A percentile compares a stretch with the other conserved stretches of the same genome.
Evolutionary conservation across 2,888 invertebrate genomes (phyloP).

Genomic region (Lasioglossum leucozonium): DNA sequence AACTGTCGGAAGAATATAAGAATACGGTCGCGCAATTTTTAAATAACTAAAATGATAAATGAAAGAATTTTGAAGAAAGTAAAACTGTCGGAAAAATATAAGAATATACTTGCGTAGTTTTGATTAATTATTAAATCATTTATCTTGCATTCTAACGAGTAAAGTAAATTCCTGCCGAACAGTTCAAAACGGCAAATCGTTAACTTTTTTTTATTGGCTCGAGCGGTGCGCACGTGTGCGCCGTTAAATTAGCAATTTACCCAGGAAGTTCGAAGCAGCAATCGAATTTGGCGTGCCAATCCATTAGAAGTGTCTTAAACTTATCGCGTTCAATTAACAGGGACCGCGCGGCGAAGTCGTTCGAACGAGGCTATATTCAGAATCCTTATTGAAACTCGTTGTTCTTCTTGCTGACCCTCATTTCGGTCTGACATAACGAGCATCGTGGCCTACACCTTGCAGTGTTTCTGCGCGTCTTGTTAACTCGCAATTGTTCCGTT

Average conservation of each 20-base stretch:
- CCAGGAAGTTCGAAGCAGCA: background rate
- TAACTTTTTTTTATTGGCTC: background rate
- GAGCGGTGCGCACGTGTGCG: background rate
- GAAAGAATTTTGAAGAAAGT: too few relatives aligned
- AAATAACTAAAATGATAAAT: too few relatives aligned
- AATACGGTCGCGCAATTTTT: too few relatives aligned
- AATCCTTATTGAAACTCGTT: background rate
- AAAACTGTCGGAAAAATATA: too few relatives aligned
- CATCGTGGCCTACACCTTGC: too few relatives aligned
- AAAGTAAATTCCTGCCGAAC: too few relatives aligned
- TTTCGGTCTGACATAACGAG: background rate
- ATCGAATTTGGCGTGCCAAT: background rate
- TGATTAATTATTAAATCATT: too few relatives aligned
- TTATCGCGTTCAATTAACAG: background rate
- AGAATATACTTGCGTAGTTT: too few relatives aligned
- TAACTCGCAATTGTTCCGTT: background rate
- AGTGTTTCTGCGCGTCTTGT: background rate
- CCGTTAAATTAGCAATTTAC: background rate
- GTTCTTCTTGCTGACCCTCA: background rate
- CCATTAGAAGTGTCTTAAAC: background rate
- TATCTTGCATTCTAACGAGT: too few relatives aligned
- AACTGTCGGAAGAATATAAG: too few relatives aligned
- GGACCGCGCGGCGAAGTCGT: background rate
- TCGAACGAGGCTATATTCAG: background rate
- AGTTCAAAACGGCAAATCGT: background rate